Percentiles rank a stretch among this genome's conserved stretches.
Evolutionary conservation across 2,888 invertebrate genomes (phyloP).

Genomic region (Cylindroiulus punctatus): DNA sequence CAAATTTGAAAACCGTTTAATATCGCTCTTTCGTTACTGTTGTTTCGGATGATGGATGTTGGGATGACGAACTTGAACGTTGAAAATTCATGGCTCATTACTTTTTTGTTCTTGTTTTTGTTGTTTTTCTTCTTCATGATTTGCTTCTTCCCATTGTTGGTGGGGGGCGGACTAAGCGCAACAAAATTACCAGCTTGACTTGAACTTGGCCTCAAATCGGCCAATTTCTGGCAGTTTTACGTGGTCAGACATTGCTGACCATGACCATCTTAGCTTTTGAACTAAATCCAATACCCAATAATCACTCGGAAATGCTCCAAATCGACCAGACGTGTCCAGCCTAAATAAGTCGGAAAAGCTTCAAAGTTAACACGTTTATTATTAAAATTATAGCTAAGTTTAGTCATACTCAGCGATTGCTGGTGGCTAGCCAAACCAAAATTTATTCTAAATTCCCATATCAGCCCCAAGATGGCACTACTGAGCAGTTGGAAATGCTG

Average conservation of each 20-base stretch:
- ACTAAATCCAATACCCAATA: background rate
- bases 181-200: slow-evolving; percentile 10
- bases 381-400: too few relatives aligned
- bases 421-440: too few relatives aligned
- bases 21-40: background rate
- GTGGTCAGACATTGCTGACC: background rate
- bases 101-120: background rate
- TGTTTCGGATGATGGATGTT: slow-evolving; percentile 25
- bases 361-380: too few relatives aligned
- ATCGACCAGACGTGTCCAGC: background rate
- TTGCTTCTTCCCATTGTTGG: background rate
- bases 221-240: background rate
- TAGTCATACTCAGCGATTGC: too few relatives aligned
- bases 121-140: too few relatives aligned
- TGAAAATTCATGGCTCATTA: background rate
- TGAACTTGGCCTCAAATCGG: slow-evolving; percentile 34
- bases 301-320: background rate
- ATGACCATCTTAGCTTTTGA: background rate
- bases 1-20: background rate
- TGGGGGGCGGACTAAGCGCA: background rate
- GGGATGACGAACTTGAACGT: background rate
- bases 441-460: too few relatives aligned
- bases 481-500: too few relatives aligned
- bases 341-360: background rate
- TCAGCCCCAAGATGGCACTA: too few relatives aligned